Conservation (phyloP, 2,797 vertebrate genomes). For the Agapornis canus region DNA sequence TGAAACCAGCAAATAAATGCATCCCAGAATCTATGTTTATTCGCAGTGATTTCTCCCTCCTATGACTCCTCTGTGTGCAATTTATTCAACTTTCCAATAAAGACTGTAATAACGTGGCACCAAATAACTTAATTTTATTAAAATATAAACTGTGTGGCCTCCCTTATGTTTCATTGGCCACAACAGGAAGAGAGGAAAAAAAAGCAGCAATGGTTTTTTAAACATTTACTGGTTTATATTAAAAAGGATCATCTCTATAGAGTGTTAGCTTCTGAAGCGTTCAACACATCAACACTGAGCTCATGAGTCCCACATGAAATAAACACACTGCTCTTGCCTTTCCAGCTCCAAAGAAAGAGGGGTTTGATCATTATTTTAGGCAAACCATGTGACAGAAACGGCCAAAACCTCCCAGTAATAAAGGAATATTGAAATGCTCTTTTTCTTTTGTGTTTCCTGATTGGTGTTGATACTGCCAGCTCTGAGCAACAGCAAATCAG, state of each 20-base stretch:
- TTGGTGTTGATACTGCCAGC: neutral
- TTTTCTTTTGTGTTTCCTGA: constrained; percentile 9
- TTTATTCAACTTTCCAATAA: constrained; percentile 76
- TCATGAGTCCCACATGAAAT: constrained; percentile 22
- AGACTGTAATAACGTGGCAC: constrained; percentile 70
- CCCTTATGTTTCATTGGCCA: constrained; percentile 48
- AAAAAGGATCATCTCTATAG: constrained; percentile 14
- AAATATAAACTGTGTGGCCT: constrained; percentile 60
- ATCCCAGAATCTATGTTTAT: constrained; percentile 71
- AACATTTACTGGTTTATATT: constrained; percentile 43
- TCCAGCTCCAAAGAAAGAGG: neutral
- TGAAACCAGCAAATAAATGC: constrained; percentile 60
- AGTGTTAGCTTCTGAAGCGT: constrained; percentile 16
- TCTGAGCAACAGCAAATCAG: neutral
- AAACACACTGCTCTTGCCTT: neutral
- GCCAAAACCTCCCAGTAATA: constrained; percentile 37
- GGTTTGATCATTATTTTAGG: constrained; percentile 4
- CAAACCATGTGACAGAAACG: neutral
- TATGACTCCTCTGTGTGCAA: constrained; percentile 76
- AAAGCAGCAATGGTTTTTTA: neutral
- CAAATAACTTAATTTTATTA: constrained; percentile 77
- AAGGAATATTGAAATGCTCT: neutral
- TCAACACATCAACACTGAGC: neutral
- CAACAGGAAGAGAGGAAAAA: neutral
- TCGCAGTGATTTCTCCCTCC: constrained; percentile 67